Base-by-base conservation (phyloP, 2,888 invertebrate genomes). In the Schizaphis graminum region DNA sequence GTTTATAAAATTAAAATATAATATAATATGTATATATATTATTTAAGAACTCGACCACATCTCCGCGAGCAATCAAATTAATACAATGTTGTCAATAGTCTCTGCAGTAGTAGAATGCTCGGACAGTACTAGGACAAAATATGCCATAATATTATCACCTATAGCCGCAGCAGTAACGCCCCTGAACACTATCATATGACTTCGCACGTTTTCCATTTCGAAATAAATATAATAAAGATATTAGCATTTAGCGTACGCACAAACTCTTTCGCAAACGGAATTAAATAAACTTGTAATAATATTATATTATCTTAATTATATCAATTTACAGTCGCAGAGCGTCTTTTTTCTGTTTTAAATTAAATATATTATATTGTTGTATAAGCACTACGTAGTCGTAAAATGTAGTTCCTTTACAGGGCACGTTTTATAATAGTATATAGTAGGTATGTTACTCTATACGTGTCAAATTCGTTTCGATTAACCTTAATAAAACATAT, bases 401-500 rank as follows among this genome's bases (percentile, higher is more conserved):
- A 21, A 41, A 35, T 35, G 77, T 21, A 35, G 77, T 77, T 77
- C 77, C 77, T 77, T 77, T 77, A 26, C 77, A 77, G 21, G 77
- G 21, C 77, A 77, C 77, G 77, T 77, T 77, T 77, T 77, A 77
- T 77, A 67, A 67, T 61, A n/a, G 53, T 67, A 67, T 11, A 16
- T 16, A 24, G 77, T 35, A 67, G 35, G 21, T 35, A 35, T 35
- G 35, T 21, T 77, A 35, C 77, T 21, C 21, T 77, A 35, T 35
- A 13, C 77, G 35, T 77, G 77, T 77, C 77, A 35, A 77, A 77
- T 77, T 77, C 77, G 8, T 35, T 77, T 77, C 35, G 77, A 77
- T 77, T 41, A 77, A 77, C 77, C 77, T 77, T 41, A 77, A 77
- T 77, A 77, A 77, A 77, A 77, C 35, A 77, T 77, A 77, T 8